Evolutionary conservation across 1,140 invertebrate genomes (phyloP), one percentile per base, ranked within the genome.

Genomic region (Plodia interpunctella): DNA sequence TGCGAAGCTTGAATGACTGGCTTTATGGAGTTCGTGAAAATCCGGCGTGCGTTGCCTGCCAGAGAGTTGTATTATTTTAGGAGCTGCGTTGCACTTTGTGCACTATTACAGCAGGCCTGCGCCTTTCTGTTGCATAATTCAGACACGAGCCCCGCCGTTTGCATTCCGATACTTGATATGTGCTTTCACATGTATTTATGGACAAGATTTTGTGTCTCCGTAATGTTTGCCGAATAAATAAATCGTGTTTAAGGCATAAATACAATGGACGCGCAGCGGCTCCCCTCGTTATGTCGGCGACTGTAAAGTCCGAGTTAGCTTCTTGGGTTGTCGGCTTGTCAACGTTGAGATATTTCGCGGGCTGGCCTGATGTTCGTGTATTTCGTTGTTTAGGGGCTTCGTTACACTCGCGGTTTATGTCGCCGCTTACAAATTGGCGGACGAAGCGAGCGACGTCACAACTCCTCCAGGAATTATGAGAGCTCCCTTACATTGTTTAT

Each of bases 201-300:
- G 83, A 87, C 84, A 74, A 83, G 83, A 87, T 87, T 88, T 88
- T 84, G 86, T 88, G 85, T 84, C 84, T 83, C 79, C 78, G 78
- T 86, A 86, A 88, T 88, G 83, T 88, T 86, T 80, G 79, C 76
- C 86, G 83, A 88, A 87, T 87, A 84, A 85, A 87, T 88, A 88
- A 87, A 87, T 87, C 79, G 79, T 73, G 78, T 78, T 74, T 77
- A 64, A 84, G 73, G 81, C 83, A 87, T 83, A 87, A 86, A 87
- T 88, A 88, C 86, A 87, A 88, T 88, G 83, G 85, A 74, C 71
- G 71, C 70, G 68, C 66, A 75, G 78, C 80, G 76, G 84, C 79
- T 76, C 64, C 76, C 68, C 79, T 88, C 83, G 83, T 88, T 87
- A 88, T 75, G 79, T 83, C 85, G 83, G 86, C 77, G 76, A 84